Percentiles rank a stretch among this genome's conserved stretches.
Conservation (phyloP, 2,113 vertebrate species). For the Anser brachyrhynchus region DNA sequence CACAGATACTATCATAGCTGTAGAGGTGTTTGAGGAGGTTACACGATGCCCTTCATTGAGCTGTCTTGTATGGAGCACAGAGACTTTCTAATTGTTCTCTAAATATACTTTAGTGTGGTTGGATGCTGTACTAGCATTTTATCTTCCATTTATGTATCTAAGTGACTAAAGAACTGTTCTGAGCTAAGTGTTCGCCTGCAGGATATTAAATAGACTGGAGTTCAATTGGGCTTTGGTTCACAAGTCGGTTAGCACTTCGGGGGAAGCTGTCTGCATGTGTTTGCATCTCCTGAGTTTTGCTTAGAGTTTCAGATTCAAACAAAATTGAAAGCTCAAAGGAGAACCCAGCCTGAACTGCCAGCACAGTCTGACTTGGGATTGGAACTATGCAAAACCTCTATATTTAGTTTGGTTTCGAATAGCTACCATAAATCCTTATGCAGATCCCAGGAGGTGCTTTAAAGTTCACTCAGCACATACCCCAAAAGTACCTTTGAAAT, state of each 20-base stretch:
- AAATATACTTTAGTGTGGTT: neutral
- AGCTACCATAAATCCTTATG: slow-evolving; percentile 7
- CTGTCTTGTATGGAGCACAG: neutral
- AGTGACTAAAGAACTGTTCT: neutral
- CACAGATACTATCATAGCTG: neutral
- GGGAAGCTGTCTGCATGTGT: slow-evolving; percentile 35
- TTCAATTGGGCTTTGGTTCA: slow-evolving; percentile 47
- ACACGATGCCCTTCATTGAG: neutral
- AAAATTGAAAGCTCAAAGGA: slow-evolving; percentile 29
- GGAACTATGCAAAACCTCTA: slow-evolving; percentile 29
- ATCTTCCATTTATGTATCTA: neutral
- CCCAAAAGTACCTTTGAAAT: neutral
- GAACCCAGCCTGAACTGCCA: slow-evolving; percentile 25
- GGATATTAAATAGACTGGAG: slow-evolving; percentile 32
- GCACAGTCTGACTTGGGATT: slow-evolving; percentile 4
- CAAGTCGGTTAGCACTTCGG: slow-evolving; percentile 45
- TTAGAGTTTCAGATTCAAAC: slow-evolving; percentile 14
- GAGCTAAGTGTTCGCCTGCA: neutral
- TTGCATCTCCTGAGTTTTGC: slow-evolving; percentile 36
- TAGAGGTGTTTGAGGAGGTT: neutral
- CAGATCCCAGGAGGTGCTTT: slow-evolving; percentile 30
- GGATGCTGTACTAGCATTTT: neutral
- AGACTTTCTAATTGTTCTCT: neutral
- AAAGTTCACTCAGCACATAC: neutral
- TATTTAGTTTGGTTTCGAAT: slow-evolving; percentile 61